Evolutionary conservation across 2,113 vertebrate species (phyloP), one percentile per base, ranked within the genome.

Genomic region (Setophaga petechia): DNA sequence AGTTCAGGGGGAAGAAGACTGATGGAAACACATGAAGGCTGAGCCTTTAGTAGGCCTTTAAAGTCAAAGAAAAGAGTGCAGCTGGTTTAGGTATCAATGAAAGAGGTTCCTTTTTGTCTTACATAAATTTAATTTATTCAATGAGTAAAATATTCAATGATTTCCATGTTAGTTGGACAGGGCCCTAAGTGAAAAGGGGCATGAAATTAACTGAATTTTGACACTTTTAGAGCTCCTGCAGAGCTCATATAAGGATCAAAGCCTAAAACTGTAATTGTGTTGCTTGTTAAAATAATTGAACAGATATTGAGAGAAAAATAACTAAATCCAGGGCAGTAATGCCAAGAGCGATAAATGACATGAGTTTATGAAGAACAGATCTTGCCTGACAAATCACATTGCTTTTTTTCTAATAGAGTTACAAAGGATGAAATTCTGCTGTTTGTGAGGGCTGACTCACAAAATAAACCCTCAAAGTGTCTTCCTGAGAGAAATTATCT

Each of bases 121-220:
- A 59, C 21, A 27, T 69, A 71, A 44, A 21, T 74, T 90, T 73
- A 43, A 69, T 46, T 82, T 80, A 77, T 37, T 76, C 81, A 83
- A 33, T 0, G 11, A 84, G 28, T 63, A 57, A 69, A 81, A 86
- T 84, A 84, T 51, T 39, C 65, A 44, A 44, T 84, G 68, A 69
- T 23, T 76, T 91, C 71, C 0, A 0, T 76, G 69, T 41, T 63
- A 68, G 52, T 59, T 75, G 58, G 52, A 91, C 31, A 35, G 35
- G 7, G 20, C 18, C 18, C 14, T 68, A 73, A 89, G 46, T 90
- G 49, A 85, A 93, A 93, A 94, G 78, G 55, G 47, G 17, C 52
- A 87, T 91, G 83, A 94, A 94, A 91, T 96, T 87, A 92, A 72
- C 51, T 41, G 65, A 91, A 81, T 97, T 95, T 94, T 94, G 72